These are phyloP conservation scores for Trachymyrmex septentrionalis DNA, from an alignment of 1,140 invertebrate species.

Conservation along the genomic window DNA sequence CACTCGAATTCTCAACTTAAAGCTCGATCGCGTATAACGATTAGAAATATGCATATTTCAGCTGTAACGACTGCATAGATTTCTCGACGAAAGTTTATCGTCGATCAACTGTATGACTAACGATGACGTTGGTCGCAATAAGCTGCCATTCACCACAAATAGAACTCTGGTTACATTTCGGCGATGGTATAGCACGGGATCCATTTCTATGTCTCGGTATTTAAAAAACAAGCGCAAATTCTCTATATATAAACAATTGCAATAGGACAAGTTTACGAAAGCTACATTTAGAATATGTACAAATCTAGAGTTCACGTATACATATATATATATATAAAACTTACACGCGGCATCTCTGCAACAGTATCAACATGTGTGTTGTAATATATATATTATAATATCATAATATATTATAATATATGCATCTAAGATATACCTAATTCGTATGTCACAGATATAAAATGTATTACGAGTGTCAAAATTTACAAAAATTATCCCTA, in stretches of 20 bases:
- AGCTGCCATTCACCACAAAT: slow-evolving; percentile 66
- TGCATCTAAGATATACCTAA: slow-evolving; percentile 44
- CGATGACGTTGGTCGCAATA: slow-evolving; percentile 4
- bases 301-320: slow-evolving; percentile 68
- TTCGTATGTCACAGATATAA: slow-evolving; percentile 69
- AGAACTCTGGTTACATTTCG: slow-evolving; percentile 47
- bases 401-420: slow-evolving; percentile 7
- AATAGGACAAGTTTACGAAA: slow-evolving; percentile 46
- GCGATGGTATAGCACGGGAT: not conserved
- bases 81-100: not conserved
- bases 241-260: slow-evolving; percentile 59
- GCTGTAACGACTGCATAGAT: slow-evolving; percentile 14
- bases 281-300: slow-evolving; percentile 71
- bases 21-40: not conserved
- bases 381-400: not conserved
- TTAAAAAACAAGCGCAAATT: slow-evolving; percentile 54
- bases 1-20: slow-evolving; percentile 14
- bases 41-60: not conserved
- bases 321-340: slow-evolving; percentile 58
- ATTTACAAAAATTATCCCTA: slow-evolving; percentile 63
- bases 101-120: not conserved
- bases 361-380: slow-evolving; percentile 35
- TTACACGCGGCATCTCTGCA: slow-evolving; percentile 41
- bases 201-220: slow-evolving; percentile 5
- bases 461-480: slow-evolving; percentile 59